Evolutionary conservation across 1,140 invertebrate species (phyloP).

Genomic region (Palaemon carinicauda): DNA sequence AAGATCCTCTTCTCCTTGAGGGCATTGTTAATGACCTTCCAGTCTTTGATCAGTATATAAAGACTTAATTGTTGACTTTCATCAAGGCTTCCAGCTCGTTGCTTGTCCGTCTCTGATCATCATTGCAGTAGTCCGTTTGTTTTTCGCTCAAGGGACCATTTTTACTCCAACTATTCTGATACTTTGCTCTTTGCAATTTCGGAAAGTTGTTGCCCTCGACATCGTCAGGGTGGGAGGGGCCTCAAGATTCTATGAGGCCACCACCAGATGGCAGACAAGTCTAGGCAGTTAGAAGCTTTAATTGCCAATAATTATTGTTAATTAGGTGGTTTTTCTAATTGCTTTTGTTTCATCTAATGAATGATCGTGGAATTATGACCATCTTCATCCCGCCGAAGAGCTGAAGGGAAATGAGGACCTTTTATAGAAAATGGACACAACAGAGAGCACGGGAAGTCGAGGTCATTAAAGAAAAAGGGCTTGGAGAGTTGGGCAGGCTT

Average conservation of each 20-base stretch:
- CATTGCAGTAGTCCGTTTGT: too few relatives aligned
- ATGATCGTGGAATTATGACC: background rate
- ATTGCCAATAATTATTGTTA: conserved; percentile 19
- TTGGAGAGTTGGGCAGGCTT: background rate
- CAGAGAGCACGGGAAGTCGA: conserved; percentile 43
- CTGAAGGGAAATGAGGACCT: background rate
- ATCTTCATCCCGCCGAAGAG: background rate
- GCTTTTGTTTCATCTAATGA: background rate
- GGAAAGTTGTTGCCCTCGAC: conserved; percentile 45
- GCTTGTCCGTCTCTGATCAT: too few relatives aligned
- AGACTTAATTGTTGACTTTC: too few relatives aligned
- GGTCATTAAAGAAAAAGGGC: conserved; percentile 9
- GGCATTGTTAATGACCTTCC: too few relatives aligned
- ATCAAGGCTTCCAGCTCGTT: too few relatives aligned
- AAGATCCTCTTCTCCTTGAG: background rate
- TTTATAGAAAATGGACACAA: conserved; percentile 29
- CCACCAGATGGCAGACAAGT: conserved; percentile 42
- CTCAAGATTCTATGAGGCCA: conserved; percentile 25
- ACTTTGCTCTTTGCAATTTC: conserved; percentile 32
- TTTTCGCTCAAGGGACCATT: too few relatives aligned
- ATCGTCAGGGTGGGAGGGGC: conserved; percentile 35
- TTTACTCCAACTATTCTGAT: background rate
- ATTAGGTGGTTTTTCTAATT: background rate
- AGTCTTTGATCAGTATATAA: too few relatives aligned
- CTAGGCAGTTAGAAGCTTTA: conserved; percentile 22